Base-by-base conservation (phyloP, 2,888 invertebrate genomes). In the Arctia plantaginis region DNA sequence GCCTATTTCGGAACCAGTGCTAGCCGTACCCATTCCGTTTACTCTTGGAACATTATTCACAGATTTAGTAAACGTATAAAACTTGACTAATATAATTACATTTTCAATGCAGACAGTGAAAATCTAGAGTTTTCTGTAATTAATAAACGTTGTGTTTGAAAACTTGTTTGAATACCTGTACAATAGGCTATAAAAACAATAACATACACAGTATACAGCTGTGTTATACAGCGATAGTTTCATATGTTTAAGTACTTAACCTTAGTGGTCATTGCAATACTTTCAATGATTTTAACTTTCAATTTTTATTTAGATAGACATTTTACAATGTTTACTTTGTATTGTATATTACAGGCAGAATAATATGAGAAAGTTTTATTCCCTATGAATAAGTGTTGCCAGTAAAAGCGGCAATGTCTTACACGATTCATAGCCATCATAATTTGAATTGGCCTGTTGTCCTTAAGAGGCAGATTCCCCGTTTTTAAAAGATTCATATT, bases 271-370 rank as follows among this genome's bases (percentile, higher is more conserved):
- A 62, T 62, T 62, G 62, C 30, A 27, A 62, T 30, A 62, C 15
- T 62, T 62, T 62, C 62, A 62, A 62, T 62, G 62, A 62, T 62
- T 62, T 62, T 30, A 62, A 30, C 30, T 62, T 62, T 30, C 30
- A 30, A 62, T 62, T 30, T 62, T 62, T 30, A 30, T 8, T 62
- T 30, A 30, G 62, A 62, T 62, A 30, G 62, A 12, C 7, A 18
- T 18, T 62, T 62, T 62, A 4, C n/a, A n/a, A n/a, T 27, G 13
- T 30, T 27, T 15, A 59, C 0, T 59, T 27, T 59, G 6, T 59
- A 30, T 59, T 30, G 59, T 59, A 30, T 30, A 62, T 30, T 62
- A 62, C 27, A 18, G 18, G 7, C 23, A 55, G 8, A 15, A 27
- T 18, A 62, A 62, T 6, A 15, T 62, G 15, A 30, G 18, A 62